A percentile compares a stretch with the other conserved stretches of the same genome.
phyloP scores from a whole-genome alignment of 2,888 invertebrate genomes.

The Polymixis flavicincta region DNA sequence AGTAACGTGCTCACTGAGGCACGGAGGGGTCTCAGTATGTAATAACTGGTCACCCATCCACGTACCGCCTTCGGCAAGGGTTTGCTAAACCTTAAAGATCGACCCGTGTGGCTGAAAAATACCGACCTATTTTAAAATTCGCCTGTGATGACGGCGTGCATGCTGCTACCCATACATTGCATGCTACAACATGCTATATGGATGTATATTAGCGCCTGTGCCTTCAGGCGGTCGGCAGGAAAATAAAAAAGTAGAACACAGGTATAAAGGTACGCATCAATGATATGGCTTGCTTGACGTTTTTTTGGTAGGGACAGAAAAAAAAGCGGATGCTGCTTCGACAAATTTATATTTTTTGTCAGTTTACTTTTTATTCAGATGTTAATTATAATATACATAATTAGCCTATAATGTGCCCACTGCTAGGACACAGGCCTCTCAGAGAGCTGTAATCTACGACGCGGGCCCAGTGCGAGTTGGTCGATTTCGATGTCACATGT shows the following conservation, averaged over 20 bases:
- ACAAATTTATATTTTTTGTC: neutral
- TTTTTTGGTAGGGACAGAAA: constrained; percentile 62
- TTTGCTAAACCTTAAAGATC: too few species aligned
- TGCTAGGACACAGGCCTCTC: too few species aligned
- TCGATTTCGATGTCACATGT: too few species aligned
- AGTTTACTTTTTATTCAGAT: too few species aligned
- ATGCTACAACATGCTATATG: constrained; percentile 21
- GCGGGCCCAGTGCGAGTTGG: too few species aligned
- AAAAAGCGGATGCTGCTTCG: constrained; percentile 28
- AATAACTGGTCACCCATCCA: constrained; percentile 1
- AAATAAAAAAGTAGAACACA: constrained; percentile 59
- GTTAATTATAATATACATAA: too few species aligned
- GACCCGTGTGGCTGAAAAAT: too few species aligned
- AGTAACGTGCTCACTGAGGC: neutral
- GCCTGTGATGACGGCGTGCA: constrained; percentile 13
- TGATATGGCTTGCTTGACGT: constrained; percentile 66
- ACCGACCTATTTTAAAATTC: constrained; percentile 20
- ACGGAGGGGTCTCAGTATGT: neutral
- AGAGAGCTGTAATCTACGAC: too few species aligned
- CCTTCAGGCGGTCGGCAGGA: constrained; percentile 51
- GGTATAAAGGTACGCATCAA: constrained; percentile 58
- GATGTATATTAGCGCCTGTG: constrained; percentile 46
- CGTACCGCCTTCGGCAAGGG: too few species aligned
- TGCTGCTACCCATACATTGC: constrained; percentile 9
- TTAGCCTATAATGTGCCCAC: too few species aligned